Evolutionary conservation across 2,888 invertebrate genomes (phyloP).

Genomic region (Clitarchus hookeri): DNA sequence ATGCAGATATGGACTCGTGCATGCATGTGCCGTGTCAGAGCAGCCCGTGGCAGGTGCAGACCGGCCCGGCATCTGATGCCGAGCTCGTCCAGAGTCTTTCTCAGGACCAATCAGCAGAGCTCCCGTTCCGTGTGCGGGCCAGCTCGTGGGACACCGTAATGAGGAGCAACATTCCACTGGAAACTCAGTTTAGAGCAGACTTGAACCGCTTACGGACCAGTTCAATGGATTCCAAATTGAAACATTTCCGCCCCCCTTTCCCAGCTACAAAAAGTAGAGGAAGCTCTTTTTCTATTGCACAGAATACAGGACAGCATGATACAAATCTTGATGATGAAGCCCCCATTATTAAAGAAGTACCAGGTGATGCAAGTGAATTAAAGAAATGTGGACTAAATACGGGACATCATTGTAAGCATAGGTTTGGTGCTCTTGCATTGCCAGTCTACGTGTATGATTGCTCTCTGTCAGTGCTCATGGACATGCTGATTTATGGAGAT

Average conservation of each 20-base stretch:
- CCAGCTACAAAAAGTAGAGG: neutral
- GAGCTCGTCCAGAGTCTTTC: neutral
- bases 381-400: neutral
- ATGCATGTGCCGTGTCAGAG: constrained; percentile 30
- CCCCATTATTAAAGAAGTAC: neutral
- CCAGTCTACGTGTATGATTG: constrained; percentile 74
- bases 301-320: neutral
- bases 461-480: constrained; percentile 62
- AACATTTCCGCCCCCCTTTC: neutral
- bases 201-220: constrained; percentile 45
- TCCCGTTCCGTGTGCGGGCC: constrained; percentile 46
- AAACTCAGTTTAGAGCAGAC: constrained; percentile 36
- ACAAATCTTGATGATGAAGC: neutral
- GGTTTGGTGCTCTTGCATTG: constrained; percentile 49
- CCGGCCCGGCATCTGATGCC: neutral
- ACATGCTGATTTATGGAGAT: constrained; percentile 57
- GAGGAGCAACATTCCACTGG: constrained; percentile 37
- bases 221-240: constrained; percentile 46
- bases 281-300: neutral
- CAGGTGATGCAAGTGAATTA: neutral
- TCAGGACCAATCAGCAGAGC: constrained; percentile 32
- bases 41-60: neutral
- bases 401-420: neutral
- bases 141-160: constrained; percentile 48
- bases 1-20: constrained; percentile 28